These are phyloP conservation scores for Champsocephalus esox DNA, from an alignment of 2,797 vertebrate genomes.

Conservation along the genomic window DNA sequence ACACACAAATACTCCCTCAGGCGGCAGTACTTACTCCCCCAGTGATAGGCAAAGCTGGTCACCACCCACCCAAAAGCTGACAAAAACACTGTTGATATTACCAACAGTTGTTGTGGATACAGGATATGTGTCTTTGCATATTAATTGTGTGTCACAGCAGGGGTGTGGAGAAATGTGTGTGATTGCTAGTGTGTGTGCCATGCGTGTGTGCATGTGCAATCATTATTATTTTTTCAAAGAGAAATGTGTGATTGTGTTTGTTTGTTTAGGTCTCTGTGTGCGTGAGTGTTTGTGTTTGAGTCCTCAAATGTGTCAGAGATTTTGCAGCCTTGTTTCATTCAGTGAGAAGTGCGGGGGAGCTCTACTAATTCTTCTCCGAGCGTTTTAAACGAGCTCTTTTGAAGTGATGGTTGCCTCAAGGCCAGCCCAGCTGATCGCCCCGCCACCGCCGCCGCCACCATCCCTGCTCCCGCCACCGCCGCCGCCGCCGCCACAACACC, in stretches of 20 bases:
- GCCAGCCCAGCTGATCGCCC: constrained; percentile 78
- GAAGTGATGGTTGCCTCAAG: constrained; percentile 65
- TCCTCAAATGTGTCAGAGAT: constrained; percentile 75
- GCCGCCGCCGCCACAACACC: constrained; percentile 60
- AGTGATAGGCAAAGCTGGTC: constrained; percentile 78
- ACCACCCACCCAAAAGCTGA: constrained; percentile 79
- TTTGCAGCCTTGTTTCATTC: constrained; percentile 81
- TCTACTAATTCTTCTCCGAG: constrained; percentile 77
- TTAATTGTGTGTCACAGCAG: constrained; percentile 72
- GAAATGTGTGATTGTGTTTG: constrained; percentile 72
- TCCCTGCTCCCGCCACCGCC: constrained; percentile 60
- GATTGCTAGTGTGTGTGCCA: constrained; percentile 27
- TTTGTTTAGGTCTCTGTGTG: constrained; percentile 74
- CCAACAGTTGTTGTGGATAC: constrained; percentile 76
- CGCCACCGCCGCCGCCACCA: constrained; percentile 40
- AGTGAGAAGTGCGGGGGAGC: constrained; percentile 79
- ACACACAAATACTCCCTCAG: constrained; percentile 70
- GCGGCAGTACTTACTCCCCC: constrained; percentile 74
- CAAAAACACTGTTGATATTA: constrained; percentile 74
- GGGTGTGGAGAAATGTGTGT: constrained; percentile 47
- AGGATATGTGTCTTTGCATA: constrained; percentile 72
- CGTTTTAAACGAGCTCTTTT: constrained; percentile 78
- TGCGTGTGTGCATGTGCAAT: constrained; percentile 34
- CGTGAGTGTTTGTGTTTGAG: constrained; percentile 70
- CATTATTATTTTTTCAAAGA: constrained; percentile 8